Percentiles rank a stretch among this genome's conserved stretches.
These are phyloP conservation scores for Sorex araneus DNA, from an alignment of 2,113 vertebrate species.

Conservation along the genomic window DNA sequence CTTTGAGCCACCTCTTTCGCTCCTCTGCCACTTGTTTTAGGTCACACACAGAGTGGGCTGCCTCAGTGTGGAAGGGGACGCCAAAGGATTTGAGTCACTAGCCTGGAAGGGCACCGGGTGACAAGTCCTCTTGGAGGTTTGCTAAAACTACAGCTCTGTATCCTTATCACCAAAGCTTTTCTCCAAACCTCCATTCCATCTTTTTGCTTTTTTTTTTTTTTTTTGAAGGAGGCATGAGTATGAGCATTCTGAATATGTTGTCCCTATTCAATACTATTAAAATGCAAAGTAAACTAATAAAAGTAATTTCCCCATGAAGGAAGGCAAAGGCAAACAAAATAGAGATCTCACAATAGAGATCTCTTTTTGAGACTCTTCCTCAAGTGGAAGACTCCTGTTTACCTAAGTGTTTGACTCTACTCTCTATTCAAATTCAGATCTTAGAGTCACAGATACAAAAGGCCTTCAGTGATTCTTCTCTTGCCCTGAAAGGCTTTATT, in stretches of 20 bases:
- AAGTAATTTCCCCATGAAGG: not conserved
- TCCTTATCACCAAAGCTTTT: not conserved
- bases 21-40: too few species aligned
- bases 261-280: constrained; percentile 11
- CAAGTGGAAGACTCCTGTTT: not conserved
- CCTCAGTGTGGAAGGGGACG: not conserved
- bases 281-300: constrained; percentile 27
- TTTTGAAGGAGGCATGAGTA: not conserved
- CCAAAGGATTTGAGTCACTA: not conserved
- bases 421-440: constrained; percentile 44
- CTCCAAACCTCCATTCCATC: not conserved
- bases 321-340: not conserved
- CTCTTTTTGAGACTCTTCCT: not conserved
- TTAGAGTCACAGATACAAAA: constrained; percentile 13
- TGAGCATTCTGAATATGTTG: not conserved
- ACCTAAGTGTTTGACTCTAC: constrained; percentile 1
- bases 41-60: not conserved
- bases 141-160: not conserved
- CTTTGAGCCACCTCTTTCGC: too few species aligned
- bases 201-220: not conserved
- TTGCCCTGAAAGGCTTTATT: constrained; percentile 18
- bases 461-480: not conserved
- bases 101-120: too few species aligned
- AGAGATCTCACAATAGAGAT: too few species aligned
- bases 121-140: not conserved